phyloP scores from a whole-genome alignment of 2,113 vertebrate species.

The Hystrix cristata region DNA sequence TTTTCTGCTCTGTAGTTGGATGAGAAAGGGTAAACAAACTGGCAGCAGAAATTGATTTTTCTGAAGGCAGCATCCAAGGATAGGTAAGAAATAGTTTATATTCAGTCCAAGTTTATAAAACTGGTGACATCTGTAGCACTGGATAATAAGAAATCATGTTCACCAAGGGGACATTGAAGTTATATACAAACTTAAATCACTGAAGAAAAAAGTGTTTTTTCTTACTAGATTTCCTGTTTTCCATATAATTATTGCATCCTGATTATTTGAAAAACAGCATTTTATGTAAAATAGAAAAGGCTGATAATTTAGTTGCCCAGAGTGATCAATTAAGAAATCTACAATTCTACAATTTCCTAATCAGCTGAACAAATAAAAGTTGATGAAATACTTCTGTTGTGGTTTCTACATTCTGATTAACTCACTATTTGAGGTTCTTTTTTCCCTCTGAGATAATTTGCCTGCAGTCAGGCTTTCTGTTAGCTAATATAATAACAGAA shows the following conservation, averaged over 20 bases:
- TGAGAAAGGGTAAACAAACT: slow-evolving; percentile 31
- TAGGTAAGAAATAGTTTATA: background rate
- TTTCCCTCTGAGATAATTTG: slow-evolving; percentile 30
- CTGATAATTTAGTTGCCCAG: slow-evolving; percentile 28
- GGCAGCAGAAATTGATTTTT: slow-evolving; percentile 17
- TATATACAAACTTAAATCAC: slow-evolving; percentile 9
- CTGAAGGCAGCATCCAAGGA: background rate
- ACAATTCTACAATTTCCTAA: slow-evolving; percentile 61
- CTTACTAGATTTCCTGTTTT: slow-evolving; percentile 35
- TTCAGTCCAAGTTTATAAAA: slow-evolving; percentile 19
- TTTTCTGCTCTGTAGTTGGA: background rate
- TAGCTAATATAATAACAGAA: slow-evolving; percentile 61
- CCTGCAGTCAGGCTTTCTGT: slow-evolving; percentile 6
- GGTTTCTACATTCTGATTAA: slow-evolving; percentile 59
- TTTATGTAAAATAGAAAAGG: slow-evolving; percentile 48
- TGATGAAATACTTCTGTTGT: slow-evolving; percentile 63
- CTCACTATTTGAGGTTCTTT: slow-evolving; percentile 42
- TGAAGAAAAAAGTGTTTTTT: slow-evolving; percentile 28
- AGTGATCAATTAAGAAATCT: slow-evolving; percentile 63
- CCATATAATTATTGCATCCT: slow-evolving; percentile 19
- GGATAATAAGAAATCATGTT: slow-evolving; percentile 53
- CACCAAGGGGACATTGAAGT: slow-evolving; percentile 24
- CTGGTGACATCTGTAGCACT: background rate
- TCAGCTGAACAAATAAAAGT: slow-evolving; percentile 60
- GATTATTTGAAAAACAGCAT: slow-evolving; percentile 55